Base-by-base conservation (phyloP, 2,888 invertebrate species). In the Drosophila borealis region DNA sequence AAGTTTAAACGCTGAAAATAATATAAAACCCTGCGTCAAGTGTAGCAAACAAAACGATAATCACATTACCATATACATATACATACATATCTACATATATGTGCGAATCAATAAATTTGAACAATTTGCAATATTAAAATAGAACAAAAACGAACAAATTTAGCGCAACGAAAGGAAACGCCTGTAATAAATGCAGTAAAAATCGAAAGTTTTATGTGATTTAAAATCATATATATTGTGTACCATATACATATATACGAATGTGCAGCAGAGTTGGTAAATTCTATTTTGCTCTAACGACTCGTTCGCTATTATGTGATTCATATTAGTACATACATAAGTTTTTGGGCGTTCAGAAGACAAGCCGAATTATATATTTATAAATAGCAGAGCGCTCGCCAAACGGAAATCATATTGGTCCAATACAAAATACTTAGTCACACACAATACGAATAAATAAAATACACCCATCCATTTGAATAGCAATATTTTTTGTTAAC, bases 361-460 rank as follows among this genome's bases (percentile, higher is more conserved):
- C 74, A 74, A 78, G 56, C 73, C 78, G 61, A 81, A 78, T 81
- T 66, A 79, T 63, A 80, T 72, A 68, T 89, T 88, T 83, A 83
- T 82, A 89, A 83, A 83, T 83, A 83, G 82, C 61, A 55, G 48
- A 80, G 63, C 68, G 78, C 62, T 80, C 59, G 56, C 41, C 62
- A 66, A 80, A 77, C 81, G 81, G 84, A 82, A 82, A 88, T 88
- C 81, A 81, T 81, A 86, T 88, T 81, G 69, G 63, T 68, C 70
- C 75, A 71, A 75, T 49, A 65, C 75, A 74, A 74, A 29, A 60
- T 21, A 45, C 39, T 56, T 14, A 65, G 65, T 60, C 74, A 60
- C 56, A 46, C 39, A 48, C 48, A 48, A 60, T 62, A 56, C 45
- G 14, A 60, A 78, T 63, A 82, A 85, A 88, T 67, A 73, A 8